Conservation (phyloP, 2,113 vertebrate species). For the Pandion haliaetus region DNA sequence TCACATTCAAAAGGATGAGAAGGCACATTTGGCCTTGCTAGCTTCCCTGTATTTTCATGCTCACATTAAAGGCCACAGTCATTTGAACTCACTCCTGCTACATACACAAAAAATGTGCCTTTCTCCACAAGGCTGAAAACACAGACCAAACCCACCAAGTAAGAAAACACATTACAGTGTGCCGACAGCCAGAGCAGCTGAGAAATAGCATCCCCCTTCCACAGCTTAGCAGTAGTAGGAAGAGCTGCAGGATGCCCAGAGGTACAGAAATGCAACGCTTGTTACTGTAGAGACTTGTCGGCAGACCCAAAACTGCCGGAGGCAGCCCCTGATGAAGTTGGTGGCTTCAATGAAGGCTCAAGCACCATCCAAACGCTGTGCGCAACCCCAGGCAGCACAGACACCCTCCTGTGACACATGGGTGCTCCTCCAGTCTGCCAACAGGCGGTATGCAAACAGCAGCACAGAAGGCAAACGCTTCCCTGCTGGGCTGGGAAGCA, state of each 20-base stretch:
- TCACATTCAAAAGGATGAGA: neutral
- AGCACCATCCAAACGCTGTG: neutral
- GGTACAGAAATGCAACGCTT: neutral
- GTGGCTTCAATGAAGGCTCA: neutral
- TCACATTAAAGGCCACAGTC: neutral
- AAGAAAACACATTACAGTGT: neutral
- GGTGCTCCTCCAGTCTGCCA: neutral
- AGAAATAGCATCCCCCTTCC: neutral
- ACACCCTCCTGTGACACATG: accelerated
- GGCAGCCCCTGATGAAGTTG: neutral
- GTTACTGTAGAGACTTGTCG: neutral
- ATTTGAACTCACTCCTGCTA: neutral
- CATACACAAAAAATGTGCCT: neutral
- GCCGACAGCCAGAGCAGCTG: neutral
- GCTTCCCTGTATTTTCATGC: neutral
- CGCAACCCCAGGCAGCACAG: neutral
- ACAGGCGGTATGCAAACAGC: neutral
- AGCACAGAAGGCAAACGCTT: neutral
- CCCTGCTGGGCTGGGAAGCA: neutral
- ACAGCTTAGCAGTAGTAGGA: neutral
- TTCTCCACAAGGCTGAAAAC: neutral
- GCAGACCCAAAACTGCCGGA: neutral
- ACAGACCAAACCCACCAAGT: neutral
- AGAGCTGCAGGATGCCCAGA: neutral
- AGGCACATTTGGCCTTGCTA: neutral